Conservation (phyloP, 1,140 invertebrate species). For the Drosophila dunni region DNA sequence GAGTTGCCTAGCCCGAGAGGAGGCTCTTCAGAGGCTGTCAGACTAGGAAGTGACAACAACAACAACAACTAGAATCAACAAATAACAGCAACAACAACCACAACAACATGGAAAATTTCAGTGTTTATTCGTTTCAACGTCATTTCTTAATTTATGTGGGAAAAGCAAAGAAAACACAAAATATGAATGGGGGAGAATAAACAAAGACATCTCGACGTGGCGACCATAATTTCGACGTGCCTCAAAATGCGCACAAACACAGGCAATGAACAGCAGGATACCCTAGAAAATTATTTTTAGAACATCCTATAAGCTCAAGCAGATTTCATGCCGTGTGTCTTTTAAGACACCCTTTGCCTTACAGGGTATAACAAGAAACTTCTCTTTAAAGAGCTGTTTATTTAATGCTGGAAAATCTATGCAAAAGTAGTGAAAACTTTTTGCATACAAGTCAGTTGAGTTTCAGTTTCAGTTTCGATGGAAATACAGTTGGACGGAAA, state of each 20-base stretch:
- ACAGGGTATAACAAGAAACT: background rate
- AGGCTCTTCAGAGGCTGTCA: conserved; percentile 57
- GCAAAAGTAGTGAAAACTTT: conserved; percentile 48
- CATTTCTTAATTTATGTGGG: conserved; percentile 80
- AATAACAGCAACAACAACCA: conserved; percentile 33
- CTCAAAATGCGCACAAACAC: conserved; percentile 4
- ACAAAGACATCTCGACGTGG: conserved; percentile 59
- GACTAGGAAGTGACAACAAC: conserved; percentile 29
- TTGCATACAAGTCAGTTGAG: background rate
- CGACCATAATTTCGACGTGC: conserved; percentile 52
- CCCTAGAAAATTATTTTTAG: background rate
- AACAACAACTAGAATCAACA: conserved; percentile 14
- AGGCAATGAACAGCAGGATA: background rate
- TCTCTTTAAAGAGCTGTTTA: conserved; percentile 34
- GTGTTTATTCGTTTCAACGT: conserved; percentile 70
- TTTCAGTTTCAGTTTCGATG: conserved; percentile 10
- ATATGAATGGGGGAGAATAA: conserved; percentile 59
- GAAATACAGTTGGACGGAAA: conserved; percentile 7
- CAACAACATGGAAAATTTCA: conserved; percentile 31
- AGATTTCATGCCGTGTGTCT: too few relatives aligned
- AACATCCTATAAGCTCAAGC: background rate
- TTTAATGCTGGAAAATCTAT: conserved; percentile 24
- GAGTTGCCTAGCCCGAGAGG: conserved; percentile 21
- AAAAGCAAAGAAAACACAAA: conserved; percentile 57
- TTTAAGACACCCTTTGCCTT: background rate